Percentiles rank a stretch among this genome's conserved stretches.
Evolutionary conservation across 2,888 invertebrate genomes (phyloP).

Genomic region (Oligia strigilis): DNA sequence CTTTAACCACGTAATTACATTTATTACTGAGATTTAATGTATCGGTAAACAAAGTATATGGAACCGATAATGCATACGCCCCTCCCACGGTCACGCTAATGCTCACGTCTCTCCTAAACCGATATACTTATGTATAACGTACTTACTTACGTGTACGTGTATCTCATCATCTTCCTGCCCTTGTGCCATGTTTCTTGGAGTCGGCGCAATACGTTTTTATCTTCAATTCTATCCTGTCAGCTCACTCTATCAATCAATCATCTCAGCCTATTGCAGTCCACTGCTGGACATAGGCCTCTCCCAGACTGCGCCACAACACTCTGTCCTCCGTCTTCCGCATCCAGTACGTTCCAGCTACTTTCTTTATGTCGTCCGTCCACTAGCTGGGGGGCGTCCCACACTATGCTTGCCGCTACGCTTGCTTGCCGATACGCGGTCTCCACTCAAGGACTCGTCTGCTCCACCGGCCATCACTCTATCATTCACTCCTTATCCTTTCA

Average conservation of each 20-base stretch:
- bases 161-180: no score
- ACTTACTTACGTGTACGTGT: neutral
- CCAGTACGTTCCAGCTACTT: no score
- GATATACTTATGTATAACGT: neutral
- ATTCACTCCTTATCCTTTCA: neutral
- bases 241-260: neutral
- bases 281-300: no score
- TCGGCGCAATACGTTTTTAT: neutral
- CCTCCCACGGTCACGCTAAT: neutral
- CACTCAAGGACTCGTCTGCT: no score
- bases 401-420: no score
- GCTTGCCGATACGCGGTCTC: no score
- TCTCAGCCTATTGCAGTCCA: no score
- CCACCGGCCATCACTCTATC: neutral
- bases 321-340: no score
- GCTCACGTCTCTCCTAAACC: neutral
- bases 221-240: neutral
- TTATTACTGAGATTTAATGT: constrained; percentile 18
- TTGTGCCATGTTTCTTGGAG: neutral
- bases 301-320: no score
- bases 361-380: no score
- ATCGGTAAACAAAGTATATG: neutral
- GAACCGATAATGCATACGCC: neutral
- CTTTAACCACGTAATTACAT: constrained; percentile 34
- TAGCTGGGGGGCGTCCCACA: no score